phyloP scores from a whole-genome alignment of 2,797 vertebrate species.

The Protonibea diacanthus region DNA sequence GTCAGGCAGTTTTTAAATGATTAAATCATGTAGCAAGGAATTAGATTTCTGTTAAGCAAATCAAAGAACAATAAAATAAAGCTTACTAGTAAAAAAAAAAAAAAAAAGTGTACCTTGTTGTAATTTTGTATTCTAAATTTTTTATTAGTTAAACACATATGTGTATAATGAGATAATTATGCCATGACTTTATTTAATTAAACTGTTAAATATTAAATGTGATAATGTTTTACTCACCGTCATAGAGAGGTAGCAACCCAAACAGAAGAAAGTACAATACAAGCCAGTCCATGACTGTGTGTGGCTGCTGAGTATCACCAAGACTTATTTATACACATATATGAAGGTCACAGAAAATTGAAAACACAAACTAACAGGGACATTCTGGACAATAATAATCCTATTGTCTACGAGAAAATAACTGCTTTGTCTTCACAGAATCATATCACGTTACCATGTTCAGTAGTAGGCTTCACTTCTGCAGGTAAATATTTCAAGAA shows the following conservation, averaged over 20 bases:
- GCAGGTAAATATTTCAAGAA: slow-evolving; percentile 25
- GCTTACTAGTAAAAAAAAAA: background rate
- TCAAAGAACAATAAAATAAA: background rate
- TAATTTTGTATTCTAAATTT: background rate
- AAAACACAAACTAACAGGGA: background rate
- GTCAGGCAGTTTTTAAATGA: background rate
- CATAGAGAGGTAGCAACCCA: background rate
- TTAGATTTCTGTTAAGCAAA: background rate
- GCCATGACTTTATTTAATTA: background rate
- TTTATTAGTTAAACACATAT: background rate
- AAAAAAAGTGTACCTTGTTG: background rate
- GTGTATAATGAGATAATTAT: background rate
- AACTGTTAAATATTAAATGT: background rate
- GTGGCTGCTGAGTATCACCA: background rate
- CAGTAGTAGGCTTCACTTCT: no score
- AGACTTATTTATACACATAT: background rate
- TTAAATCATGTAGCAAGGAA: background rate
- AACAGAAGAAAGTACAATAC: slow-evolving; percentile 23
- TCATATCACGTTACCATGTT: slow-evolving; percentile 17
- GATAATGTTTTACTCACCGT: slow-evolving; percentile 52
- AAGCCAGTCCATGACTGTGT: slow-evolving; percentile 48
- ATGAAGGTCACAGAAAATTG: background rate
- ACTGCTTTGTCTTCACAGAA: background rate
- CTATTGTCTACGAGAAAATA: slow-evolving; percentile 35
- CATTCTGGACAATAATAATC: background rate